Evolutionary conservation across 2,113 vertebrate genomes (phyloP).

Genomic region (Platysteira castanea): DNA sequence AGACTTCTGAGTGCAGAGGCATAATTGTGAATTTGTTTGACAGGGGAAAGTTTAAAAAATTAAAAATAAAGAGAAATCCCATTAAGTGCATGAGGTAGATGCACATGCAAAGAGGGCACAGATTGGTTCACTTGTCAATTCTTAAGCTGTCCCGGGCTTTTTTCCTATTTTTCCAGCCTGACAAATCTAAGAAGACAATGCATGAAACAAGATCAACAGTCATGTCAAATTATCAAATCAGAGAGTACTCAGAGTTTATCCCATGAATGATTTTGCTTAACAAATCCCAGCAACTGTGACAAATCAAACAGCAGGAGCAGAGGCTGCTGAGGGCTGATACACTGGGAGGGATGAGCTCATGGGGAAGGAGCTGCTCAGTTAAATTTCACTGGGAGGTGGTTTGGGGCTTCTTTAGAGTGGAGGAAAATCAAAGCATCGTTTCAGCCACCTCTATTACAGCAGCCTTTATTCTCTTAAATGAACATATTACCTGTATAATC

Average conservation of each 20-base stretch:
- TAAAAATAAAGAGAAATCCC: neutral
- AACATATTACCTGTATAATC: neutral
- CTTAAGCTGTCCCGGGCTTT: neutral
- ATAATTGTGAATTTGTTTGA: neutral
- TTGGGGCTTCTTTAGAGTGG: neutral
- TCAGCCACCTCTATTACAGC: neutral
- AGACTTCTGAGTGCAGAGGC: neutral
- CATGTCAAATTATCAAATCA: slow-evolving; percentile 49
- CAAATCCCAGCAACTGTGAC: slow-evolving; percentile 26
- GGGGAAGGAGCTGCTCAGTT: neutral
- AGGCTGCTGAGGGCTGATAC: neutral
- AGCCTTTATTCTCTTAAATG: neutral
- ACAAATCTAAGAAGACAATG: slow-evolving; percentile 60
- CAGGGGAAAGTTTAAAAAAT: neutral
- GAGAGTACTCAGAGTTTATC: neutral
- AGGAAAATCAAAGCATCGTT: neutral
- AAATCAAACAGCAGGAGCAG: neutral
- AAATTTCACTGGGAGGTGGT: neutral
- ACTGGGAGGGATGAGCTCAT: neutral
- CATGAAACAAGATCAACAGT: slow-evolving; percentile 59
- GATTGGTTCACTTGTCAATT: slow-evolving; percentile 45
- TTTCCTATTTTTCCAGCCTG: slow-evolving; percentile 18
- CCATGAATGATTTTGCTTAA: slow-evolving; percentile 15
- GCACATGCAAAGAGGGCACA: neutral
- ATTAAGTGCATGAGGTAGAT: neutral